These are phyloP conservation scores for Diadumene lineata DNA, from an alignment of 92 coral and sea anemone species.

Conservation along the genomic window DNA sequence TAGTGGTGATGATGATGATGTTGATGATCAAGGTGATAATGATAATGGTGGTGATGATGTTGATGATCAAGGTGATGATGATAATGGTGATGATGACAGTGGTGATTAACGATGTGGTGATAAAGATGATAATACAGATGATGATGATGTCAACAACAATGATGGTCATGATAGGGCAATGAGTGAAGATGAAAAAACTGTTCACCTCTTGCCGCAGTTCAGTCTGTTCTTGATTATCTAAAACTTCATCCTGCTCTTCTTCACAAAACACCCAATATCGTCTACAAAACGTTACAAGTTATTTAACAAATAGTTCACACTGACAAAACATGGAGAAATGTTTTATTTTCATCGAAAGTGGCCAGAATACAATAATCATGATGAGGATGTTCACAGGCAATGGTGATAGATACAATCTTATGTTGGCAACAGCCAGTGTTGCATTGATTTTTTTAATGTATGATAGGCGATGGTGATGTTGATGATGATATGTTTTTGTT, in stretches of 20 bases:
- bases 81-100: not conserved
- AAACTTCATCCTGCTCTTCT: slow-evolving; percentile 30
- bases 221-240: slow-evolving; percentile 21
- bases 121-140: not conserved
- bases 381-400: too few species aligned
- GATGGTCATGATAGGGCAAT: not conserved
- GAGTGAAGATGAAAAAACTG: not conserved
- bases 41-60: not conserved
- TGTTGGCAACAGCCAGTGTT: too few species aligned
- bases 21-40: not conserved
- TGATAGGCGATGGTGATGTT: too few species aligned
- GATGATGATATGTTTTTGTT: too few species aligned
- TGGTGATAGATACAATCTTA: too few species aligned
- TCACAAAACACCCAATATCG: slow-evolving; percentile 59
- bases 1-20: not conserved
- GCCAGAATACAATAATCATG: too few species aligned
- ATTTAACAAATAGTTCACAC: too few species aligned
- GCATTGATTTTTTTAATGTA: too few species aligned
- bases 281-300: slow-evolving; percentile 15
- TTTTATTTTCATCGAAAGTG: too few species aligned
- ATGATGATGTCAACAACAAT: not conserved
- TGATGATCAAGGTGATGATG: not conserved
- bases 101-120: not conserved
- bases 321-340: too few species aligned
- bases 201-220: slow-evolving; percentile 35